phyloP scores from a whole-genome alignment of 2,797 vertebrate genomes.

The Oceanodroma leucorhoa region DNA sequence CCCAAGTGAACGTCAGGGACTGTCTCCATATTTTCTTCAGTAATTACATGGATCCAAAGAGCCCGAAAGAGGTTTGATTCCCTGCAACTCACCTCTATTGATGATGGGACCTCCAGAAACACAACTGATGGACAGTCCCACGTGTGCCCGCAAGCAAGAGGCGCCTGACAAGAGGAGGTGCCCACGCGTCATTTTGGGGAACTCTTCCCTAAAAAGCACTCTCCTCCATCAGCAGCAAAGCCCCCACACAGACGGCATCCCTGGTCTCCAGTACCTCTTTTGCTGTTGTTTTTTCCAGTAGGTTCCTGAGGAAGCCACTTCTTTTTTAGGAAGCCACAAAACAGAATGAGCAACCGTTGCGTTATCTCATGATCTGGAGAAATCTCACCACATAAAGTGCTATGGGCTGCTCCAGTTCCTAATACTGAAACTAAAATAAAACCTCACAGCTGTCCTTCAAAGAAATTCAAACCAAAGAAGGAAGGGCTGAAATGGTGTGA shows the following conservation, averaged over 20 bases:
- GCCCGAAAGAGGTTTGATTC: neutral
- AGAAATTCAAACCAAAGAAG: neutral
- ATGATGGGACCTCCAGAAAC: neutral
- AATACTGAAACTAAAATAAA: neutral
- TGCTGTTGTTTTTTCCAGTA: neutral
- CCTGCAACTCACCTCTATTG: fast-evolving
- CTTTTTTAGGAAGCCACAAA: neutral
- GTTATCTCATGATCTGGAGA: neutral
- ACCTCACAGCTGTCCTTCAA: neutral
- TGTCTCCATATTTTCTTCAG: neutral
- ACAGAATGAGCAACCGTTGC: neutral
- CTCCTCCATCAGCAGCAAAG: neutral
- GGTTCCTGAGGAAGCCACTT: neutral
- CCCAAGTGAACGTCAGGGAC: neutral
- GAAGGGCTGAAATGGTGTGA: neutral
- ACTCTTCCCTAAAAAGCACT: neutral
- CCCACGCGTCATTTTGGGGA: neutral
- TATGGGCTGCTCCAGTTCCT: neutral
- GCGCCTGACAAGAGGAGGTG: neutral
- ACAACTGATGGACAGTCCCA: fast-evolving
- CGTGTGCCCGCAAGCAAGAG: fast-evolving
- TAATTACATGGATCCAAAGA: neutral
- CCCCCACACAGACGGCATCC: neutral
- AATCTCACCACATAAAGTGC: neutral
- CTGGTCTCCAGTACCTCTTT: neutral